Evolutionary conservation across 2,888 invertebrate species (phyloP), one percentile per base, ranked within the genome.

Genomic region (Drosophila affinis): DNA sequence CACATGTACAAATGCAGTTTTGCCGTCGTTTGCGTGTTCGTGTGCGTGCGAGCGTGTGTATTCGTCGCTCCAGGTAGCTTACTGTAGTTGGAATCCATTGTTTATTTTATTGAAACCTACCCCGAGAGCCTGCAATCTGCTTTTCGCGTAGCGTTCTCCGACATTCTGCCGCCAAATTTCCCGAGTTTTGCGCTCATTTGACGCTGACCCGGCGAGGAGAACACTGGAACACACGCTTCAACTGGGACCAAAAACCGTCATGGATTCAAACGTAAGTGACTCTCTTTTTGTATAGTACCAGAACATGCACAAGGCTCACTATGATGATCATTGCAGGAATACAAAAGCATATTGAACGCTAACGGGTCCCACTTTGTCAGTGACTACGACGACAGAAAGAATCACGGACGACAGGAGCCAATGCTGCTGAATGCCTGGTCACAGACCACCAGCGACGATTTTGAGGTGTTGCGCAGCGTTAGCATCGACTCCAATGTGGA

Each of bases 361-460:
- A 78, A 72, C 10, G 61, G 72, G 9, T 24, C 64, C 3, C 78
- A 78, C 24, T 77, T 78, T 34, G 27, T 57, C 0, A 68, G 34
- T 59, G 14, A 51, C 3, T 56, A 47, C 24, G 63, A 62, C 4
- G 62, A 68, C 0, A 4, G 32, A 1, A 59, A 17, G 18, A 17
- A 62, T 21, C 52, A 29, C 51, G 6, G 45, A 56, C 21, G 54
- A 27, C 45, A 17, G 9, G 51, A 27, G 4, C 77, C 79, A 1
- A 78, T 90, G 76, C 59, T 72, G 62, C 62, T 91, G 3, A 81
- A 78, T 14, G 78, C 89, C 9, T 91, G 91, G 90, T 80, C 91
- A 1, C 91, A 91, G 64, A 91, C 91, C 1, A 73, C 76, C 0
- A 56, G 60, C 32, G 81, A 82, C 3, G 90, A 89, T 57, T 88